phyloP scores from a whole-genome alignment of 2,797 vertebrate species.

The Macropus fuliginosus region DNA sequence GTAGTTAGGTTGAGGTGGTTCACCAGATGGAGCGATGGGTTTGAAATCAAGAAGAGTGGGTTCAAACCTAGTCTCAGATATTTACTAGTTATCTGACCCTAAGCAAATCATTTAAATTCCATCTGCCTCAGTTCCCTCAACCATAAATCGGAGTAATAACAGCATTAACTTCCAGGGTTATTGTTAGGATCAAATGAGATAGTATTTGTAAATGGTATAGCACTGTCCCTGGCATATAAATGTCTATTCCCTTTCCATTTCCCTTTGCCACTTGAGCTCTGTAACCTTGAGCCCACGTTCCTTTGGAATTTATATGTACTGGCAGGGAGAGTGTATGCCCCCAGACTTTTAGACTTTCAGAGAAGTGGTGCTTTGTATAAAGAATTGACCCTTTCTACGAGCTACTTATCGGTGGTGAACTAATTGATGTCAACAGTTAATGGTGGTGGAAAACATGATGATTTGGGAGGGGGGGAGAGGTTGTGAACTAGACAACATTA shows the following conservation, averaged over 20 bases:
- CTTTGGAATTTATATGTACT: background rate
- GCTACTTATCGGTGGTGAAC: background rate
- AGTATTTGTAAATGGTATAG: background rate
- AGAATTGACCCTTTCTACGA: background rate
- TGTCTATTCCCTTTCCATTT: background rate
- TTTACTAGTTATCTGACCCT: background rate
- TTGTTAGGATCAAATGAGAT: background rate
- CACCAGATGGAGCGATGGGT: background rate
- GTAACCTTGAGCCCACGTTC: background rate
- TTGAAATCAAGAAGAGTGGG: background rate
- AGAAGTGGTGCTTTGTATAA: background rate
- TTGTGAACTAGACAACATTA: background rate
- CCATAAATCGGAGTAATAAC: background rate
- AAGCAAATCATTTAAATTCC: background rate
- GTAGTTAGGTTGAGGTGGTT: background rate
- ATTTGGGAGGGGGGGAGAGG: background rate
- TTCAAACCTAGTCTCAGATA: background rate
- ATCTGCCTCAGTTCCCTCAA: background rate
- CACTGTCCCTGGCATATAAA: background rate
- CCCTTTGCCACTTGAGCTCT: background rate
- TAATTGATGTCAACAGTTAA: background rate
- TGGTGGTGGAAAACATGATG: background rate
- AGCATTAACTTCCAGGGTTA: background rate
- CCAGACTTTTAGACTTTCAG: background rate
- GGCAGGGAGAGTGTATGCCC: background rate